Evolutionary conservation across 2,888 invertebrate species (phyloP).

Genomic region (Plusia festucae): DNA sequence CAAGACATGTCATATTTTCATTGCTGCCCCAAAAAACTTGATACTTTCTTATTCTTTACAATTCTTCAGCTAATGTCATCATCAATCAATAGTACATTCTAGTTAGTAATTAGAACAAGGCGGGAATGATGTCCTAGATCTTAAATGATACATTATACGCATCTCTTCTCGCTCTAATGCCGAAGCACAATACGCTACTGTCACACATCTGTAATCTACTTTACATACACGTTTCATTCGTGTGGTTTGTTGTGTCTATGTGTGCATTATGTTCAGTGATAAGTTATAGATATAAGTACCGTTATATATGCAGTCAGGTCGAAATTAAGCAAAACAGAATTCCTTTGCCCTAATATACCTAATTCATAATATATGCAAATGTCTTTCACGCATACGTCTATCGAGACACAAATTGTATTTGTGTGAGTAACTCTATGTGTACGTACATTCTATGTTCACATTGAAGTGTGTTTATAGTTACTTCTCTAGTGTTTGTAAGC

Average conservation of each 20-base stretch:
- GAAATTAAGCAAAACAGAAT: conserved; percentile 64
- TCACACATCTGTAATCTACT: conserved; percentile 66
- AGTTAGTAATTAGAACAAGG: conserved; percentile 77
- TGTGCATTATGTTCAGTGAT: conserved; percentile 51
- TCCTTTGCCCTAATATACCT: conserved; percentile 61
- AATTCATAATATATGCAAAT: conserved; percentile 65
- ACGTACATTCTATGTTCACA: conserved; percentile 57
- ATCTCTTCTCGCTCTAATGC: conserved; percentile 86
- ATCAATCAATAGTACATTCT: conserved; percentile 73
- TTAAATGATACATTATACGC: conserved; percentile 81
- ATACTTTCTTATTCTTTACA: conserved; percentile 48
- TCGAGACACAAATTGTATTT: conserved; percentile 39
- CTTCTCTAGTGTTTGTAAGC: conserved; percentile 52
- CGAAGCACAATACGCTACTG: conserved; percentile 80
- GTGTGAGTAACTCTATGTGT: conserved; percentile 60
- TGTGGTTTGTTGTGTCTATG: conserved; percentile 39
- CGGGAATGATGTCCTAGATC: conserved; percentile 84
- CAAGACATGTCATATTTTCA: conserved; percentile 47
- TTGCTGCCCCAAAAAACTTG: conserved; percentile 42
- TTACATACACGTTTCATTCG: conserved; percentile 45
- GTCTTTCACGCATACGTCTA: conserved; percentile 67
- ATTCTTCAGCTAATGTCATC: conserved; percentile 41
- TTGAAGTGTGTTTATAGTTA: conserved; percentile 59
- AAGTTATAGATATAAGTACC: conserved; percentile 51
- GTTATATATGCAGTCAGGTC: conserved; percentile 54